Evolutionary conservation across 2,797 vertebrate genomes (phyloP), one percentile per base, ranked within the genome.

Genomic region (Telmatherina bonti): DNA sequence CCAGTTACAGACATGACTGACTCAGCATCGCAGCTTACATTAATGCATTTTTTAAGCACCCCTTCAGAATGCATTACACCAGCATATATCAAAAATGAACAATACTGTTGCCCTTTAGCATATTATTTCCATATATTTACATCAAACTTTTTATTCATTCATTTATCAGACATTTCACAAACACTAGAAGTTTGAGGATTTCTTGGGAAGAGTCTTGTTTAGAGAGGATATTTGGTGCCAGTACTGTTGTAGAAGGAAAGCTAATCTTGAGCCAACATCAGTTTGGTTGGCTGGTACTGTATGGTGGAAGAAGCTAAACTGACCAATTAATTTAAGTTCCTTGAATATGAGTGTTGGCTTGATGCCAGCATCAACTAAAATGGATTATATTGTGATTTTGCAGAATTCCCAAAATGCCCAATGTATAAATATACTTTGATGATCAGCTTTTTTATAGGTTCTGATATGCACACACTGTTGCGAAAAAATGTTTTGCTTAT

Each of bases 81-180:
- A n/a, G 67, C 78, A 82, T 61, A 52, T 49, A 79, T 83, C 43
- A 66, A 35, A 68, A 72, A 77, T 68, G 55, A 16, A 45, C 1
- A 20, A 45, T 62, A 61, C 78, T 47, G 55, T 68, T 81, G 78
- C 72, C 75, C 72, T 70, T 81, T 76, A 60, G 30, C 41, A 72
- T 57, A 70, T 66, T 73, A 76, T 83, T 87, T 82, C 60, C 88
- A 84, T 86, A 74, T 74, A 83, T 88, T 86, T 82, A 30, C 62
- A 81, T 74, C 35, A 7, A 55, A 18, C 70, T 73, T 7, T 74
- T 12, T 49, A 78, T 62, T 70, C 60, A 69, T 78, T 74, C 76
- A 64, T 78, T 64, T 82, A 73, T 26, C 47, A 66, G 49, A 57
- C 59, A 63, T 72, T 76, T 72, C 43, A 67, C n/a, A 76, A 41